Percentiles rank a stretch among this genome's conserved stretches.
These are phyloP conservation scores for Drosophila nikananu DNA, from an alignment of 1,140 invertebrate species.

Conservation along the genomic window DNA sequence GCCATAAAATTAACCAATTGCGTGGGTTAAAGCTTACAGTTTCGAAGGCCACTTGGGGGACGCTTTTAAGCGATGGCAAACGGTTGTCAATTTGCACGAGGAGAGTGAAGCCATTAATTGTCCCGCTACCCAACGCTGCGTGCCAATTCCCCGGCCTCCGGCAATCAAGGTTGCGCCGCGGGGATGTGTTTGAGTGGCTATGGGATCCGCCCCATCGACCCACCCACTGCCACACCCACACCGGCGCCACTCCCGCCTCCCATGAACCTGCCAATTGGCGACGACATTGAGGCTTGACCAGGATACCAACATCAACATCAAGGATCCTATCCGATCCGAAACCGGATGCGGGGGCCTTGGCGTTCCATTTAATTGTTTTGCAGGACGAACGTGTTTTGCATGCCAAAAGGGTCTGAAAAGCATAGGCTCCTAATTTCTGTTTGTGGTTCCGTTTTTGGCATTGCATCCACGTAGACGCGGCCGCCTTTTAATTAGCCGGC, in stretches of 20 bases:
- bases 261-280: slow-evolving; percentile 35
- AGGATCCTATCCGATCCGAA: slow-evolving; percentile 20
- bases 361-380: slow-evolving; percentile 71
- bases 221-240: neutral
- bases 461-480: slow-evolving; percentile 67
- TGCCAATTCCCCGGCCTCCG: slow-evolving; percentile 22
- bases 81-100: slow-evolving; percentile 53
- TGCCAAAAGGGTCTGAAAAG: slow-evolving; percentile 39
- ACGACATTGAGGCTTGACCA: slow-evolving; percentile 53
- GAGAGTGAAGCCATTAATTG: slow-evolving; percentile 74
- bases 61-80: slow-evolving; percentile 21
- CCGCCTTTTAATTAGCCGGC: slow-evolving; percentile 74
- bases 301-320: slow-evolving; percentile 33
- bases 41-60: slow-evolving; percentile 19
- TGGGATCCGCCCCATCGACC: neutral
- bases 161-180: slow-evolving; percentile 42
- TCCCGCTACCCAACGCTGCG: slow-evolving; percentile 12
- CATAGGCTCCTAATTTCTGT: slow-evolving; percentile 54
- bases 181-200: slow-evolving; percentile 23
- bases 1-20: slow-evolving; percentile 13
- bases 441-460: slow-evolving; percentile 62
- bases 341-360: slow-evolving; percentile 44
- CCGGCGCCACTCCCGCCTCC: neutral
- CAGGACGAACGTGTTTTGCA: slow-evolving; percentile 73
- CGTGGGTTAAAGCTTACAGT: slow-evolving; percentile 12